Evolutionary conservation across 2,113 vertebrate genomes (phyloP), one percentile per base, ranked within the genome.

Genomic region (Mobula birostris): DNA sequence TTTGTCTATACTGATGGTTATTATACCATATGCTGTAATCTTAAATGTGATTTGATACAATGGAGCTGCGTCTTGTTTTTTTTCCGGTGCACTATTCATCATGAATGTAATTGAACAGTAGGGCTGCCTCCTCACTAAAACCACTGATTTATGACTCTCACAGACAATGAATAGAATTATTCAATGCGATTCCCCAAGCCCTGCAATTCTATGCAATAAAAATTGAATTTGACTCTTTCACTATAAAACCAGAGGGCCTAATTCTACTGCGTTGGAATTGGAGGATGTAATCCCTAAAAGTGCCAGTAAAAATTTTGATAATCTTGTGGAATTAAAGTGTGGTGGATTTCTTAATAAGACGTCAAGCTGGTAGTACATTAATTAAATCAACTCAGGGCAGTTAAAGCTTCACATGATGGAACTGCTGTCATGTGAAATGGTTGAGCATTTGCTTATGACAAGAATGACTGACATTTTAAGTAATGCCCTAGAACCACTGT

Each of bases 121-220:
- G 58, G 61, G 15, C n/a, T 66, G n/a, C 58, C 61, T 66, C 61
- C 68, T 68, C 6, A 90, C 56, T 5, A 63, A 63, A 24, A 61
- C 29, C 4, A 66, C 0, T 88, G 85, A 63, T 88, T 88, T 88
- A 88, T 88, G 85, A 66, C 29, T 85, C 61, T 14, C 56, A 12
- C 14, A 88, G 63, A n/a, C 61, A 88, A 88, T 88, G 58, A 68
- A 90, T 90, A 32, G 63, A 90, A 90, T 90, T n/a, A 36, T 88
- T 12, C 9, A 88, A 63, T 17, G n/a, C 32, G 61, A 66, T 90
- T 17, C 61, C 85, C 29, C 32, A 32, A 90, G 61, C 14, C 29
- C 83, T 63, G 83, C 56, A 87, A 9, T 14, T 3, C 56, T 5
- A 15, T 21, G 56, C 15, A n/a, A 15, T 63, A n/a, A 63, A 63